Conservation (phyloP, 2,888 invertebrate species). For the Dermolepida albohirtum region DNA sequence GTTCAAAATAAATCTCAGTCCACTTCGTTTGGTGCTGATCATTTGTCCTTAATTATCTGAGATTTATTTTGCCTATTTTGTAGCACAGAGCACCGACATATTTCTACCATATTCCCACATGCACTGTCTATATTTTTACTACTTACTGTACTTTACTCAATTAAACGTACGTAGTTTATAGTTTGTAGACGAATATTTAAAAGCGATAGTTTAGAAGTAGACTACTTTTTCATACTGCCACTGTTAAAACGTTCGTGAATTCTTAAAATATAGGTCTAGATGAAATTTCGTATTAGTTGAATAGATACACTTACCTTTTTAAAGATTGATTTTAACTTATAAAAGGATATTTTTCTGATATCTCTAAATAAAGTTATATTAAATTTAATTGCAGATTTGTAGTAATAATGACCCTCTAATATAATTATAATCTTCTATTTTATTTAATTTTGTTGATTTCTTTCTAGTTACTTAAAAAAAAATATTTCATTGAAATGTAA, state of each 20-base stretch:
- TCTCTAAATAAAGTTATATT: too few species aligned
- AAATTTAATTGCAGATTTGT: too few species aligned
- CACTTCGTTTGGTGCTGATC: background rate
- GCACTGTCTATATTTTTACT: constrained; percentile 52
- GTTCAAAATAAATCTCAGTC: constrained; percentile 47
- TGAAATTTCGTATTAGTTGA: too few species aligned
- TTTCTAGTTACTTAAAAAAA: too few species aligned
- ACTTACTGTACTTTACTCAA: constrained; percentile 12
- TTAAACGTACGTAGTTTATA: background rate
- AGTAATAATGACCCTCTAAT: too few species aligned
- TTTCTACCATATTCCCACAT: constrained; percentile 60
- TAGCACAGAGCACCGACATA: constrained; percentile 65
- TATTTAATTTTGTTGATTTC: too few species aligned
- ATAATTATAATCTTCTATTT: too few species aligned
- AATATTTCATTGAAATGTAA: too few species aligned
- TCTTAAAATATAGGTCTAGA: too few species aligned
- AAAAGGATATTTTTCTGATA: too few species aligned
- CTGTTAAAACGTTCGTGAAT: background rate
- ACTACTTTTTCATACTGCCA: background rate
- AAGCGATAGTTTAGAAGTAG: constrained; percentile 7
- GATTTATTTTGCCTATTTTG: constrained; percentile 47
- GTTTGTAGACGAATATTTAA: constrained; percentile 3
- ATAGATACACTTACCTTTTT: too few species aligned
- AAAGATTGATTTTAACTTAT: too few species aligned
- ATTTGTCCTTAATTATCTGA: constrained; percentile 27